Conservation (phyloP, 2,797 vertebrate species). For the Heterohyrax brucei region DNA sequence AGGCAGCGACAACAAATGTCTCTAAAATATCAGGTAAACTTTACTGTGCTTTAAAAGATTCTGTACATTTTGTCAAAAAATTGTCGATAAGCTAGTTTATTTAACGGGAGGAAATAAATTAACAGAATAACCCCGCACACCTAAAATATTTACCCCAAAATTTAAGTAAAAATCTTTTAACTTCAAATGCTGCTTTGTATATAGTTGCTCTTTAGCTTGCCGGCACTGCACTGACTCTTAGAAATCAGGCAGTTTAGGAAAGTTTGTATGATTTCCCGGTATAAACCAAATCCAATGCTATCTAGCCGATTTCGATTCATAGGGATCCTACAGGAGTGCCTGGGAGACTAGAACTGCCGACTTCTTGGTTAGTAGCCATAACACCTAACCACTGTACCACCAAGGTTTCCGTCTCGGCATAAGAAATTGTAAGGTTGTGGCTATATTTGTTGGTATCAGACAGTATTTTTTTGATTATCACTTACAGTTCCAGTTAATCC, state of each 20-base stretch:
- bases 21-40: slow-evolving; percentile 30
- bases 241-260: slow-evolving; percentile 36
- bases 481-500: not conserved
- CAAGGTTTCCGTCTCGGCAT: not conserved
- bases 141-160: not conserved
- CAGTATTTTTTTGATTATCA: slow-evolving; percentile 26
- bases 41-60: slow-evolving; percentile 27
- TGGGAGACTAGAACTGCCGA: too few species aligned
- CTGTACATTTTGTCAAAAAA: slow-evolving; percentile 49
- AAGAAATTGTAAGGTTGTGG: not conserved
- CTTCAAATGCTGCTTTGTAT: not conserved
- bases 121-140: not conserved
- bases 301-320: too few species aligned
- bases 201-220: not conserved
- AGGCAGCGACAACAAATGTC: not conserved
- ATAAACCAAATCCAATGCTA: not conserved
- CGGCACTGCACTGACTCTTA: slow-evolving; percentile 21
- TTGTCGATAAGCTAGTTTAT: not conserved
- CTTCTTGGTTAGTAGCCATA: too few species aligned
- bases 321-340: too few species aligned
- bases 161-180: slow-evolving; percentile 34
- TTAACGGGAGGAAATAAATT: slow-evolving; percentile 18
- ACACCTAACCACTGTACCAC: too few species aligned
- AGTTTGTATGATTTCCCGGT: slow-evolving; percentile 17
- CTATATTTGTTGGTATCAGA: slow-evolving; percentile 40